These are phyloP conservation scores for Catharus ustulatus DNA, from an alignment of 2,797 vertebrate species.

Conservation along the genomic window DNA sequence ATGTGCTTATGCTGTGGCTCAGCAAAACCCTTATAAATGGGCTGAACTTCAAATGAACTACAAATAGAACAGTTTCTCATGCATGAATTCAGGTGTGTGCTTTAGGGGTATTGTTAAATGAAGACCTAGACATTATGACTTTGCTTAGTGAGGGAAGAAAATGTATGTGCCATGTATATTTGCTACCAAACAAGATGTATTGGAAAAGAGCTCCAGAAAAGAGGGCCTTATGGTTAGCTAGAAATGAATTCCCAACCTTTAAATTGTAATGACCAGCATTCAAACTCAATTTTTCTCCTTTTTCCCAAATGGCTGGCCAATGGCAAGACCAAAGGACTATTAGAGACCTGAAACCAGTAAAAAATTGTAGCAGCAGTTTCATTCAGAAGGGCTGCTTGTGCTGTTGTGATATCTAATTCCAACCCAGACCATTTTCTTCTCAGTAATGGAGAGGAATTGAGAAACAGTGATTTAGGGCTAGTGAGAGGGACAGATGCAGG, in stretches of 20 bases:
- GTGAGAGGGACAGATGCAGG: slow-evolving; percentile 54
- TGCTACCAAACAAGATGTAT: background rate
- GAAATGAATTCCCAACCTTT: background rate
- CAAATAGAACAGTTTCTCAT: background rate
- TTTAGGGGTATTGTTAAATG: background rate
- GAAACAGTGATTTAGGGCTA: slow-evolving; percentile 51
- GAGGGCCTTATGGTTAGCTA: background rate
- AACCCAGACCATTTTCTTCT: slow-evolving; percentile 34
- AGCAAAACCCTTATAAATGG: background rate
- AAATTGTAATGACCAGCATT: background rate
- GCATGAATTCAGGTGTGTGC: background rate
- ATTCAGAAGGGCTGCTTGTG: background rate
- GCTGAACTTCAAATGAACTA: background rate
- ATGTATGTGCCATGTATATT: accelerated
- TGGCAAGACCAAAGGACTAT: background rate
- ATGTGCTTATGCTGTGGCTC: background rate
- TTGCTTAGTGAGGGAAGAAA: background rate
- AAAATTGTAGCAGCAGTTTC: background rate
- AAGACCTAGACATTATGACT: background rate
- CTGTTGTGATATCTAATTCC: background rate
- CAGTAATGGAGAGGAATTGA: background rate
- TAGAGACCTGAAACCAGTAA: background rate
- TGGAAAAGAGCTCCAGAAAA: background rate
- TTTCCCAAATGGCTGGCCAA: background rate
- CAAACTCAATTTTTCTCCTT: background rate